These are phyloP conservation scores for Mormyrops attenuatus DNA, from an alignment of 2,797 vertebrate genomes.

Conservation along the genomic window DNA sequence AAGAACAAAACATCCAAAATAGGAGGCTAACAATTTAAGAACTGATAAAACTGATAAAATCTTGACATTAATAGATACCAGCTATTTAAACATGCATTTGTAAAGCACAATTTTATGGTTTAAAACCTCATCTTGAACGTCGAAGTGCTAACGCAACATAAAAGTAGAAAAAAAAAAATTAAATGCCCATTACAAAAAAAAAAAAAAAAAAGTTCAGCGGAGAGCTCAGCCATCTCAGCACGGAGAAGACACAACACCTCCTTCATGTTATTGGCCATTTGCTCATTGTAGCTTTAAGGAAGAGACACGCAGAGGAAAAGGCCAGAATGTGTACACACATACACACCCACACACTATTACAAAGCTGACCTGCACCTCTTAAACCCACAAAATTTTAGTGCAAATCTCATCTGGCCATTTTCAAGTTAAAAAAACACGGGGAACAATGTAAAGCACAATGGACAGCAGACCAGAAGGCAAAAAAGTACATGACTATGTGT, in stretches of 20 bases:
- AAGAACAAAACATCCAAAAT: constrained; percentile 74
- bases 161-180: constrained; percentile 28
- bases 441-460: constrained; percentile 28
- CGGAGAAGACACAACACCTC: constrained; percentile 34
- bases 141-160: neutral
- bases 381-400: constrained; percentile 66
- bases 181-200: constrained; percentile 45
- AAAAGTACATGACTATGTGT: neutral
- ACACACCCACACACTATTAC: neutral
- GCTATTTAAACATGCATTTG: constrained; percentile 84
- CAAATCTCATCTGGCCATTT: constrained; percentile 78
- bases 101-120: constrained; percentile 63
- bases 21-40: constrained; percentile 76
- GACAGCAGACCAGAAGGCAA: constrained; percentile 12
- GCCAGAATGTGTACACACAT: neutral
- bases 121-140: constrained; percentile 41
- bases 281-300: neutral
- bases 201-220: constrained; percentile 63
- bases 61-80: constrained; percentile 92
- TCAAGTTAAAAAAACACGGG: constrained; percentile 65
- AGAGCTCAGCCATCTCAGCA: constrained; percentile 27
- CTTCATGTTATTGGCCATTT: neutral
- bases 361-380: neutral
- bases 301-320: neutral
- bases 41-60: constrained; percentile 69